These are phyloP conservation scores for Lymantria dispar DNA, from an alignment of 2,888 invertebrate species.

Conservation along the genomic window DNA sequence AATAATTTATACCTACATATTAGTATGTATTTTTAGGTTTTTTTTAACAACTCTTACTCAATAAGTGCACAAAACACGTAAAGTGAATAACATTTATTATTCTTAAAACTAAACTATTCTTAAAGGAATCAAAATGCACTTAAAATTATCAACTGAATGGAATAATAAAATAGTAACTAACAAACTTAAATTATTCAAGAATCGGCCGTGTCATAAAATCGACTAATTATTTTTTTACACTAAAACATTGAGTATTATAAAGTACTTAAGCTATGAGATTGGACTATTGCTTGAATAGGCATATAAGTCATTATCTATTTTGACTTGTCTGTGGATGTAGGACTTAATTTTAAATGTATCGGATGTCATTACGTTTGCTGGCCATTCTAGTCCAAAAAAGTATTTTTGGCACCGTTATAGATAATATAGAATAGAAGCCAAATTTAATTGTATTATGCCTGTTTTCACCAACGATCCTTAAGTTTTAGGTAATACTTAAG, in stretches of 20 bases:
- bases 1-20: too few relatives aligned
- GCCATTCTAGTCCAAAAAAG: too few relatives aligned
- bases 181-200: background rate
- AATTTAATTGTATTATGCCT: too few relatives aligned
- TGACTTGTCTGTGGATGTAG: slow-evolving; percentile 28
- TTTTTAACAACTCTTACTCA: too few relatives aligned
- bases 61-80: too few relatives aligned
- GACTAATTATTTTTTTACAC: background rate
- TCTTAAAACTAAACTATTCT: background rate
- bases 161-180: background rate
- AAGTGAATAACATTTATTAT: background rate
- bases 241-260: slow-evolving; percentile 12
- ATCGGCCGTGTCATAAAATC: background rate
- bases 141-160: background rate
- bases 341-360: slow-evolving; percentile 1
- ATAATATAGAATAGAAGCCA: too few relatives aligned
- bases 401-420: too few relatives aligned
- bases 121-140: background rate
- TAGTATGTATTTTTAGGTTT: too few relatives aligned
- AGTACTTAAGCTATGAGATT: slow-evolving; percentile 18
- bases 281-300: slow-evolving; percentile 14
- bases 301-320: slow-evolving; percentile 13
- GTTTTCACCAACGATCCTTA: too few relatives aligned
- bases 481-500: too few relatives aligned
- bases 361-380: too few relatives aligned